A percentile compares a stretch with the other conserved stretches of the same genome.
Conservation (phyloP, 2,888 invertebrate genomes). For the Gisinianus flammeolus region DNA sequence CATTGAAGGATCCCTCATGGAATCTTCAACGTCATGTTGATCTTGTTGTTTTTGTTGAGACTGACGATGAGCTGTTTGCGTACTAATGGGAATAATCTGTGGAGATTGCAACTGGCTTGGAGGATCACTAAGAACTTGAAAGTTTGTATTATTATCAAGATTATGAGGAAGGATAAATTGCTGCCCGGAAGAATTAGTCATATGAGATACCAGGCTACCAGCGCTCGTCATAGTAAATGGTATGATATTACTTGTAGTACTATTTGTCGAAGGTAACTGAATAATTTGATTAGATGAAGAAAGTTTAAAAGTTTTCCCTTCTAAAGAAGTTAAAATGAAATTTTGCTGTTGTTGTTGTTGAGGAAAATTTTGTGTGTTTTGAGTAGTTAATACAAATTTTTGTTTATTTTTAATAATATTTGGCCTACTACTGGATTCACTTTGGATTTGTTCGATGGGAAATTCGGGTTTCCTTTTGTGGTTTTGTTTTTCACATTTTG, state of each 20-base stretch:
- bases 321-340: slow-evolving; percentile 35
- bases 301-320: slow-evolving; percentile 32
- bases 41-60: too few species aligned
- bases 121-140: slow-evolving; percentile 6
- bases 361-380: neutral
- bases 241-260: neutral
- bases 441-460: too few species aligned
- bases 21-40: too few species aligned
- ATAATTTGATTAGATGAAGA: slow-evolving; percentile 19
- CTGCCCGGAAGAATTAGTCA: neutral
- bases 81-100: too few species aligned
- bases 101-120: slow-evolving; percentile 6
- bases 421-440: neutral
- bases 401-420: neutral
- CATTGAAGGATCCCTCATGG: too few species aligned
- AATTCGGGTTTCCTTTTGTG: too few species aligned
- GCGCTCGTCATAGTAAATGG: neutral
- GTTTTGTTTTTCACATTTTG: too few species aligned
- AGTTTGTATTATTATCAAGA: neutral
- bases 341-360: slow-evolving; percentile 2
- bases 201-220: neutral
- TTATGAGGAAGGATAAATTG: neutral
- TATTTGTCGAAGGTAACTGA: slow-evolving; percentile 2
- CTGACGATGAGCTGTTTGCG: too few species aligned
- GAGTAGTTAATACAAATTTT: neutral